Evolutionary conservation across 1,140 invertebrate species (phyloP).

Genomic region (Ptiloglossa arizonensis): DNA sequence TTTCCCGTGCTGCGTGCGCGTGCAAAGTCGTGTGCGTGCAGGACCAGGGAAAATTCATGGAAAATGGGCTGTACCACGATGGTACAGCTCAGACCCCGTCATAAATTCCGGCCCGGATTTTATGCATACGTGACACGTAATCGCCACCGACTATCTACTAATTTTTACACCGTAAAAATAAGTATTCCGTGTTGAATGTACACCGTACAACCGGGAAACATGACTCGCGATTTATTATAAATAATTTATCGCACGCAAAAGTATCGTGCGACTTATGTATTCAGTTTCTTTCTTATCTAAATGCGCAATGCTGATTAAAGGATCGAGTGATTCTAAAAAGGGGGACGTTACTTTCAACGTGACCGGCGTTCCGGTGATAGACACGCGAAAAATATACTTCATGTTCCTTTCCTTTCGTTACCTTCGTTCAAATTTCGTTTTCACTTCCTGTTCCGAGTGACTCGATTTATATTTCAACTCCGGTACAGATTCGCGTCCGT

Average conservation of each 20-base stretch:
- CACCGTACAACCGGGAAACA: not conserved
- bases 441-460: too few species aligned
- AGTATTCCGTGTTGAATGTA: not conserved
- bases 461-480: too few species aligned
- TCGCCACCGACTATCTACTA: conserved; percentile 2
- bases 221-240: not conserved
- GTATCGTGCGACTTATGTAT: not conserved
- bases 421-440: too few species aligned
- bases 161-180: conserved; percentile 13
- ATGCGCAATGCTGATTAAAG: not conserved
- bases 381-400: too few species aligned
- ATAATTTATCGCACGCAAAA: conserved; percentile 31
- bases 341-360: not conserved
- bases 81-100: not conserved
- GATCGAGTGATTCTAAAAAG: not conserved
- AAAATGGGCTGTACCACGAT: conserved; percentile 20
- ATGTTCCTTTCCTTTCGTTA: too few species aligned
- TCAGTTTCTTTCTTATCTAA: conserved; percentile 18
- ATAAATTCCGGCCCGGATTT: conserved; percentile 13
- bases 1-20: conserved; percentile 52
- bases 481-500: too few species aligned
- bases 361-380: not conserved
- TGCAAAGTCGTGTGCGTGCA: conserved; percentile 33
- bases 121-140: conserved; percentile 15
- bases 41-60: conserved; percentile 12